Evolutionary conservation across 2,113 vertebrate genomes (phyloP).

Genomic region (Ptilorrhoa leucosticta): DNA sequence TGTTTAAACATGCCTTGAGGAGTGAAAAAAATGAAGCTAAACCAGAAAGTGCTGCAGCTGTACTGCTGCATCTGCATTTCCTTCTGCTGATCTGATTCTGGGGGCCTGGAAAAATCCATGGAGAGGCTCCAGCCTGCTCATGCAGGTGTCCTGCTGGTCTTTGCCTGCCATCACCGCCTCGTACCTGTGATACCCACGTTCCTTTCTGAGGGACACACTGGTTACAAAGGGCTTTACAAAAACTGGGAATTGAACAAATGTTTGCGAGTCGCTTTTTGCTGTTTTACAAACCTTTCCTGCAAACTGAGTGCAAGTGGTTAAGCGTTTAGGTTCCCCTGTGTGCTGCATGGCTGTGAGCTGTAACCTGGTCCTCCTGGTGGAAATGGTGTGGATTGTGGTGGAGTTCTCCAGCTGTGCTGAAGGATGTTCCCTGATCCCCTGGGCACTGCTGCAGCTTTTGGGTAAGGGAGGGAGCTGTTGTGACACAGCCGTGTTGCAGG

Average conservation of each 20-base stretch:
- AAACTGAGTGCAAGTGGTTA: neutral
- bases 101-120: neutral
- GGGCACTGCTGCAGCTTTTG: neutral
- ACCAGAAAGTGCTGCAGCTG: neutral
- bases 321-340: neutral
- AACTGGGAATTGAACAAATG: neutral
- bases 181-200: fast-evolving
- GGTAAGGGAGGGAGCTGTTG: fast-evolving
- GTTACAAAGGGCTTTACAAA: neutral
- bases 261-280: neutral
- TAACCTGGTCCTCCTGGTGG: neutral
- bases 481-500: fast-evolving
- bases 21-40: neutral
- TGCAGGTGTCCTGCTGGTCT: neutral
- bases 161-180: neutral
- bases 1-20: neutral
- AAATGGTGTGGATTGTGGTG: fast-evolving
- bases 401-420: neutral
- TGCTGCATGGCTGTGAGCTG: neutral
- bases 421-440: fast-evolving
- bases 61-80: neutral
- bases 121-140: neutral
- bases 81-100: neutral
- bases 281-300: neutral
- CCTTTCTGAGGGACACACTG: neutral